Evolutionary conservation across 2,113 vertebrate genomes (phyloP), one percentile per base, ranked within the genome.

Genomic region (Sisor rabdophorus): DNA sequence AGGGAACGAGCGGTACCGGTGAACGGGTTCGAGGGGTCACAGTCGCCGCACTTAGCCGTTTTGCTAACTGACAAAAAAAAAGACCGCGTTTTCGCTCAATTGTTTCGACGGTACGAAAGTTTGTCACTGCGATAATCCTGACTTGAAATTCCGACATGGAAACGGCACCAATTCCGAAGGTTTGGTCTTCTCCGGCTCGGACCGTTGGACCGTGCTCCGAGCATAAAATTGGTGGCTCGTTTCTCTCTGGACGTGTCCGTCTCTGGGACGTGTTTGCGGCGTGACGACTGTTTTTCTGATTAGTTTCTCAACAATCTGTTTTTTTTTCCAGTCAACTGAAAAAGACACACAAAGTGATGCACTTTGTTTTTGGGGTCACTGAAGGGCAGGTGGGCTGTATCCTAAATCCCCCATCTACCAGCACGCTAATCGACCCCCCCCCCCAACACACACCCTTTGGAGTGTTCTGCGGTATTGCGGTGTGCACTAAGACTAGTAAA

Each of bases 201-300:
- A 19, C 22, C 71, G 65, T 73, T 75, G 69, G 61, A 65, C 79
- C 75, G 61, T 69, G 56, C 76, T 56, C 76, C 22, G 17, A 50
- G 68, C 65, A 30, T n/a, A 16, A 74, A 64, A 67, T 59, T 75
- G 48, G 17, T 20, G 64, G 11, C 75, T 67, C 30, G 77, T 61
- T 70, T 30, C 50, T 74, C 15, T 40, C 30, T 79, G 79, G 80
- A 78, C 83, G 80, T 78, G 52, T 75, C 69, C 56, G 32, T 56
- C 48, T 77, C 55, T 71, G 20, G 78, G 71, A 64, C 63, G 53
- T 50, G 58, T 60, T 53, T 30, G 64, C 55, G 44, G 19, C 48
- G 47, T 52, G 67, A 67, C 20, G 12, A 36, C 58, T 36, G 17
- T 32, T 32, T 30, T 54, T 22, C 0, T 6, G 30, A 40, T n/a